phyloP scores from a whole-genome alignment of 2,888 invertebrate species.

The Hoplodrina blanda region DNA sequence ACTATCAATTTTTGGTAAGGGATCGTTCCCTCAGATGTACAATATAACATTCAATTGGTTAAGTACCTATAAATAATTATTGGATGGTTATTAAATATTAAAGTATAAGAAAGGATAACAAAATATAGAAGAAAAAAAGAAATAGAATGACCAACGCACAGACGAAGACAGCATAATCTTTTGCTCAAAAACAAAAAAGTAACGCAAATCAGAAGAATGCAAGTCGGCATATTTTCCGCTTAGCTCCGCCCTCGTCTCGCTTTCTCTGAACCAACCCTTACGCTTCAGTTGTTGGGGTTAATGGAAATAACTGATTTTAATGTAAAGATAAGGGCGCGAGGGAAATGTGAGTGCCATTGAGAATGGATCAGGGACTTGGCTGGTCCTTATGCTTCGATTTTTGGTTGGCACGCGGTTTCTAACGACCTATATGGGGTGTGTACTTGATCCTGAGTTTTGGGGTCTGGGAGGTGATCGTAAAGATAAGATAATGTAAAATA shows the following conservation, averaged over 20 bases:
- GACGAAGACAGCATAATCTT: neutral
- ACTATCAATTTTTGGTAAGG: too few relatives aligned
- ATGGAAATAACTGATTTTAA: constrained; percentile 74
- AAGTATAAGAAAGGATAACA: too few relatives aligned
- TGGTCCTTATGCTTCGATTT: constrained; percentile 55
- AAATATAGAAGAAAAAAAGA: too few relatives aligned
- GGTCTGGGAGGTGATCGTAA: neutral
- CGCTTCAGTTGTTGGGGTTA: constrained; percentile 60
- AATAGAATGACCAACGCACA: neutral
- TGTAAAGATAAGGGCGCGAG: constrained; percentile 65
- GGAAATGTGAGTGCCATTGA: constrained; percentile 58
- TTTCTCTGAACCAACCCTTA: constrained; percentile 47
- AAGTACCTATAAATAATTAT: too few relatives aligned
- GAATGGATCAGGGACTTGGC: constrained; percentile 39
- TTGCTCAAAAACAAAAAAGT: constrained; percentile 2
- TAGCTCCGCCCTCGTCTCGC: constrained; percentile 39
- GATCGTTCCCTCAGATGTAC: too few relatives aligned
- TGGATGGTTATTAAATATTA: too few relatives aligned
- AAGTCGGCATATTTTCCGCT: constrained; percentile 36
- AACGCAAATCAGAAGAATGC: constrained; percentile 3
- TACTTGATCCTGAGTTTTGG: neutral
- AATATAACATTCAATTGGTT: too few relatives aligned
- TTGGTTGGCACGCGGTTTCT: constrained; percentile 38
- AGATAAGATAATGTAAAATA: neutral
- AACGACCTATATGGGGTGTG: constrained; percentile 20